Conservation (phyloP, 2,888 invertebrate genomes). For the Nemoura dubitans region DNA sequence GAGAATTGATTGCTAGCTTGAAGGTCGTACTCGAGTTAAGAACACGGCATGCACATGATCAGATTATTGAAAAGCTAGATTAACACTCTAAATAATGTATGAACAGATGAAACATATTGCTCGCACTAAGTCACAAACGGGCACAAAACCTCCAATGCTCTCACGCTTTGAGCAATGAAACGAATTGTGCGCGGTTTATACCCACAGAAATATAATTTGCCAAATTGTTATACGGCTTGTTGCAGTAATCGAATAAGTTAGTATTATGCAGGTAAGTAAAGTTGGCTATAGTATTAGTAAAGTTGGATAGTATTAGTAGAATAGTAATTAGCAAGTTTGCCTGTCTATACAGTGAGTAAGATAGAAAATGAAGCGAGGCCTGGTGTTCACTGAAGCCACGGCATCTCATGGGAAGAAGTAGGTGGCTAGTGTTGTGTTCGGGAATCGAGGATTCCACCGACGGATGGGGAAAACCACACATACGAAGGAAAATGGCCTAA, state of each 20-base stretch:
- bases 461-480: neutral
- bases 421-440: neutral
- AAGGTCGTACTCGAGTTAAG: neutral
- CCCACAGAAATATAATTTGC: neutral
- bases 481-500: constrained; percentile 5
- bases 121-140: neutral
- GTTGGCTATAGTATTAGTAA: neutral
- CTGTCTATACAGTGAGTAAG: neutral
- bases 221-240: neutral
- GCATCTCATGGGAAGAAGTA: constrained; percentile 39
- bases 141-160: neutral
- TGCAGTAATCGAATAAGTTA: neutral
- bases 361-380: constrained; percentile 48
- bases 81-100: neutral
- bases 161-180: neutral
- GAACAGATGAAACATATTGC: neutral
- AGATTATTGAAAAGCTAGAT: neutral
- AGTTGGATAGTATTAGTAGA: neutral
- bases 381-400: constrained; percentile 50
- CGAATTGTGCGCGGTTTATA: neutral
- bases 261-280: neutral
- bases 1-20: neutral
- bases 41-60: neutral
- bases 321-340: neutral
- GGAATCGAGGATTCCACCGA: neutral